A percentile compares a stretch with the other conserved stretches of the same genome.
Evolutionary conservation across 2,888 invertebrate species (phyloP).

Genomic region (Agapetus fuscipes): DNA sequence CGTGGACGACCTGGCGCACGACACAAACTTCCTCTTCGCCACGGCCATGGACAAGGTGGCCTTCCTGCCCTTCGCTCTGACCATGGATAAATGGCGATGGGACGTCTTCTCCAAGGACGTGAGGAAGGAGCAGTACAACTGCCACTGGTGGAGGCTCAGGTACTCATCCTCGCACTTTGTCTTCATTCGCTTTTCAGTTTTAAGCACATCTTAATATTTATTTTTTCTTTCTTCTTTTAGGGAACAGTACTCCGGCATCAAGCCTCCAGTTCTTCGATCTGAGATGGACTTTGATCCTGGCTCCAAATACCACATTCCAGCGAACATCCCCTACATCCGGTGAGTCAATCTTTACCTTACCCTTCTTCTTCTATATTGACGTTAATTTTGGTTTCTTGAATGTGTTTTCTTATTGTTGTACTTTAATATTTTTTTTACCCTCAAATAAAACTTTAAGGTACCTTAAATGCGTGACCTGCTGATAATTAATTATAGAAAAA

Average conservation of each 20-base stretch:
- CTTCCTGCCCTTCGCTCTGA: constrained; percentile 73
- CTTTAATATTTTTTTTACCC: too few species aligned
- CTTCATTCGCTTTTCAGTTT: not conserved
- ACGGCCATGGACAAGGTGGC: constrained; percentile 80
- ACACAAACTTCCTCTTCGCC: constrained; percentile 76
- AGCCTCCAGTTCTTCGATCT: constrained; percentile 74
- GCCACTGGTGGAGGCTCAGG: constrained; percentile 82
- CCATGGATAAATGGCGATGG: constrained; percentile 81
- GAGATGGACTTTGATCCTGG: constrained; percentile 89
- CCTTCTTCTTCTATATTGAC: too few species aligned
- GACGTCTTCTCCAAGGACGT: constrained; percentile 70
- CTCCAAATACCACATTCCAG: constrained; percentile 86
- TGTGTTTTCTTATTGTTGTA: too few species aligned
- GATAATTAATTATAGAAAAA: too few species aligned
- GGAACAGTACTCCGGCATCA: constrained; percentile 75
- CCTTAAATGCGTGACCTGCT: too few species aligned
- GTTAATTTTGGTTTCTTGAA: not conserved
- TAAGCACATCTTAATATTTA: constrained; percentile 1
- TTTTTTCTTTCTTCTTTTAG: constrained; percentile 35
- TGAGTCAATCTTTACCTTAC: constrained; percentile 50
- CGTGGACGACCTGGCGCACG: constrained; percentile 69
- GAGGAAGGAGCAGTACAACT: constrained; percentile 70
- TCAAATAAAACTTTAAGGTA: too few species aligned
- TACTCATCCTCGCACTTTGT: constrained; percentile 25
- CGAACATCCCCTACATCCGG: constrained; percentile 85